Evolutionary conservation across 1,140 invertebrate genomes (phyloP), one percentile per base, ranked within the genome.

Genomic region (Orius insidiosus): DNA sequence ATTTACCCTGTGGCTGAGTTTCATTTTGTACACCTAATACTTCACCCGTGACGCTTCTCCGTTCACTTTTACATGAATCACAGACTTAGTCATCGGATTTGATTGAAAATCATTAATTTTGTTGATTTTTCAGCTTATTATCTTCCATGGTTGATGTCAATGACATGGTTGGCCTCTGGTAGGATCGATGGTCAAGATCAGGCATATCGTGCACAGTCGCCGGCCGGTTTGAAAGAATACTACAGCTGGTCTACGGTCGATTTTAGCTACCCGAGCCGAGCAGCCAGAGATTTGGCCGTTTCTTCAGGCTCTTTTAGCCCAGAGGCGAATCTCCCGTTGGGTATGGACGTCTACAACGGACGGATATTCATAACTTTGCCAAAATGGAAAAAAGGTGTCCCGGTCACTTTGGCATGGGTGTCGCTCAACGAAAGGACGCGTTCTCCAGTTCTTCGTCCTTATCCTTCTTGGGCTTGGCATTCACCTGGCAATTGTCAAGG

Each of bases 351-450:
- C 2, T 73, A 70, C 63, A 63, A 65, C 2, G 67, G 77, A 18
- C 70, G 73, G 32, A 58, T 83, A 2, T 84, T 76, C 52, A 62
- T 84, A 1, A 75, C 77, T 9, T 59, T 80, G 38, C 53, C 53
- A 4, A 49, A 34, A 57, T 95, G 72, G 92, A 90, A 75, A 73
- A n/a, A 57, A 58, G 85, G 76, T 44, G 72, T 77, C 46, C 89
- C 72, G 51, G 76, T 71, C 0, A 81, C 78, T 0, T 60, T 85
- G 14, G 68, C 72, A 1, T 43, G 31, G 6, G 45, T 59, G 3
- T 9, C 36, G 14, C 30, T 50, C 5, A 11, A 47, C 24, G 16
- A 34, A 4, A 11, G 15, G 16, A 18, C 34, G 9, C 61, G 61
- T 7, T 79, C 73, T 16, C 81, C 82, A 0, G 60, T 65, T 11